These are phyloP conservation scores for Macheiramphus alcinus DNA, from an alignment of 2,113 vertebrate genomes.

Conservation along the genomic window DNA sequence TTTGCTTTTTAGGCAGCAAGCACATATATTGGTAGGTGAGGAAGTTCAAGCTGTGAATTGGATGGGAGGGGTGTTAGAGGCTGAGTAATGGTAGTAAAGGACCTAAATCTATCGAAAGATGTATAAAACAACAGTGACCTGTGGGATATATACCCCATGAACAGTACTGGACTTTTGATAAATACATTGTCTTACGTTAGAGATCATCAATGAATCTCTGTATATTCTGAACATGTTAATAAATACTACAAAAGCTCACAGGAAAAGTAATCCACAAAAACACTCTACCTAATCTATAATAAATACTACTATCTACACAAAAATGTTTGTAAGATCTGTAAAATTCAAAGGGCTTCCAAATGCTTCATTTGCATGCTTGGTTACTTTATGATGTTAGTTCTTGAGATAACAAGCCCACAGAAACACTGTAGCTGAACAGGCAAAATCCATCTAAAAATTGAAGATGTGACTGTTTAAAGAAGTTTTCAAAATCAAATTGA, in stretches of 20 bases:
- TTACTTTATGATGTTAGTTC: neutral
- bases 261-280: neutral
- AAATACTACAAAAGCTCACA: neutral
- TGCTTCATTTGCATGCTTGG: neutral
- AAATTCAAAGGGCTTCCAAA: neutral
- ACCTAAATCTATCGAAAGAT: constrained; percentile 11
- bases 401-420: neutral
- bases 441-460: neutral
- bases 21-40: neutral
- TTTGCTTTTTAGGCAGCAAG: constrained; percentile 11
- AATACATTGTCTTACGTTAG: neutral
- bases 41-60: constrained; percentile 27
- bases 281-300: neutral
- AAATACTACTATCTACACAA: neutral
- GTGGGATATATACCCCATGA: neutral
- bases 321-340: neutral
- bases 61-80: neutral
- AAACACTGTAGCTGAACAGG: neutral
- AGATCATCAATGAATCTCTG: neutral
- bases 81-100: neutral
- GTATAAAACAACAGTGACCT: neutral
- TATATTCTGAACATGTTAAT: neutral
- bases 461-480: neutral
- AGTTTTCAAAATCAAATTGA: neutral
- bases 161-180: neutral